Evolutionary conservation across 2,888 invertebrate genomes (phyloP).

Genomic region (Antheraea yamamai): DNA sequence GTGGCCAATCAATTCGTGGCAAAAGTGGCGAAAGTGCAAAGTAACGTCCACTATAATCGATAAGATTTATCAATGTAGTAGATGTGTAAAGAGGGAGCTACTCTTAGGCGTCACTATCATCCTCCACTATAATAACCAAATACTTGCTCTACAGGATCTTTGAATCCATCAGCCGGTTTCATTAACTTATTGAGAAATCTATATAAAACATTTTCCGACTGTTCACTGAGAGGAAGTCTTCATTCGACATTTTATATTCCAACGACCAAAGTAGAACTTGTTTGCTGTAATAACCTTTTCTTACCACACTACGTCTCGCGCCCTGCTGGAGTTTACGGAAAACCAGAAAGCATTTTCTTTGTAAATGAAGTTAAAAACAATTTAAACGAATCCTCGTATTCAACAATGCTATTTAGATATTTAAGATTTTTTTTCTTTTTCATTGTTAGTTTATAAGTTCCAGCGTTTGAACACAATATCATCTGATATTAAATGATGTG

Average conservation of each 20-base stretch:
- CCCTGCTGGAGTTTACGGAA: not conserved
- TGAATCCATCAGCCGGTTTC: too few relatives aligned
- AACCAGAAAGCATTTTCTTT: not conserved
- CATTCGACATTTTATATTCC: not conserved
- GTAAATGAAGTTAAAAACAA: not conserved
- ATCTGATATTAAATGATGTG: too few relatives aligned
- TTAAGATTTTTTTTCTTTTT: not conserved
- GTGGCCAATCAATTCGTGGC: too few relatives aligned
- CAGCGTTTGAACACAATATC: too few relatives aligned
- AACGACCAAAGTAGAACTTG: conserved; percentile 1
- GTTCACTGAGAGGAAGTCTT: not conserved
- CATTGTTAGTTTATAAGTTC: not conserved
- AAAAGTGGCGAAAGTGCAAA: too few relatives aligned
- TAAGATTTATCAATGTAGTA: too few relatives aligned
- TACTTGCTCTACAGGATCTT: too few relatives aligned
- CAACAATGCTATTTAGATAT: not conserved
- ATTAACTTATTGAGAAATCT: too few relatives aligned
- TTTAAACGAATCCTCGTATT: not conserved
- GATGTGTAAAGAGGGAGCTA: too few relatives aligned
- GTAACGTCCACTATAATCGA: too few relatives aligned
- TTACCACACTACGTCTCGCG: not conserved
- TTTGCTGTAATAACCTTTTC: conserved; percentile 6
- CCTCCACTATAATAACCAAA: not conserved
- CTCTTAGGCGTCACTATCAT: too few relatives aligned
- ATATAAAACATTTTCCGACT: not conserved